Evolutionary conservation across 2,888 invertebrate species (phyloP), one percentile per base, ranked within the genome.

Genomic region (Artemia sp.): DNA sequence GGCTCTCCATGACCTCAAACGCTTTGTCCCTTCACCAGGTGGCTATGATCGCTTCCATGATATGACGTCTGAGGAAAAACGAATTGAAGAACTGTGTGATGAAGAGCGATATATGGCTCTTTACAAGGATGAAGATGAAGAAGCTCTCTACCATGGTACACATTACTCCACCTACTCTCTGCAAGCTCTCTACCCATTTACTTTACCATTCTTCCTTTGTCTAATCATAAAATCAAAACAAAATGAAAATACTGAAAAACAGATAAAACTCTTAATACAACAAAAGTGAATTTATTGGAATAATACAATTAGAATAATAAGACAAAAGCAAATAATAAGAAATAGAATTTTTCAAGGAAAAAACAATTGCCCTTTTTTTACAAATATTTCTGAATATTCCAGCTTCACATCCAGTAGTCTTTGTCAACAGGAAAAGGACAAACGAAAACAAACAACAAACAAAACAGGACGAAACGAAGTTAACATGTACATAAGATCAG

Each of bases 61-160:
- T 75, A 81, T 88, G 70, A 85, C 85, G 67, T 84, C 85, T 74
- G 85, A 85, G 67, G 90, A 92, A 78, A 82, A 83, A 74, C 85
- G 87, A 72, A 85, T 94, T 73, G 97, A 98, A 79, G 87, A 88
- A 76, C 81, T 92, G 70, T 95, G 95, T 80, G 95, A 98, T 78
- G 90, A 92, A 77, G 97, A 98, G 81, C 83, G 97, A 67, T 98
- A 94, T 80, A 82, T 88, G 72, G 92, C 91, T 24, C 83, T 97
- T 68, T 86, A 88, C 76, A 87, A 86, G 71, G 90, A 92, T 79
- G 88, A 93, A 76, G 87, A 88, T 77, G 91, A 93, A 77, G 90
- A 91, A 76, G 85, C 87, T 73, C 84, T 91, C 82, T 91, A 92
- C 79, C 90, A 92, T 85, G 93, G 94, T 92, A 79, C 78, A 76